These are phyloP conservation scores for Alosa sapidissima DNA, from an alignment of 2,797 vertebrate genomes.

Conservation along the genomic window DNA sequence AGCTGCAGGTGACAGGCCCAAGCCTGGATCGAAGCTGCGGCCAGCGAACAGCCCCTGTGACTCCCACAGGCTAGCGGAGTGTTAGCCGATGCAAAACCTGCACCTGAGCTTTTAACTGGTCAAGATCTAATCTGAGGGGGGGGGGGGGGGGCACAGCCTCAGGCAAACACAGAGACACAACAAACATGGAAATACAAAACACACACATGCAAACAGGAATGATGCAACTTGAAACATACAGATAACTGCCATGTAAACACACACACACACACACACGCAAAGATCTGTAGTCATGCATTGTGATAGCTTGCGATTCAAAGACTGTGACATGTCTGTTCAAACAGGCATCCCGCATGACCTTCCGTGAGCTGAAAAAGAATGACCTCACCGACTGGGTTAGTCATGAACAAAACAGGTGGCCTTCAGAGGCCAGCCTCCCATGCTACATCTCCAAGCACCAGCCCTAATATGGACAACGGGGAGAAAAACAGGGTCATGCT, in stretches of 20 bases:
- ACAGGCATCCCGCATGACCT: neutral
- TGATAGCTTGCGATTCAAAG: neutral
- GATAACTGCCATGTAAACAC: constrained; percentile 19
- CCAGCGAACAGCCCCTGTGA: neutral
- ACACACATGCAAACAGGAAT: constrained; percentile 53
- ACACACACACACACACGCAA: constrained; percentile 10
- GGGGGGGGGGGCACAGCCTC: neutral
- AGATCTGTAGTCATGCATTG: neutral
- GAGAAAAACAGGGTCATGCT: neutral
- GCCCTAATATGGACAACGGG: neutral
- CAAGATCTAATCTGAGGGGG: neutral
- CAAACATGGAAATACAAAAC: constrained; percentile 31
- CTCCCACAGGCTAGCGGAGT: neutral
- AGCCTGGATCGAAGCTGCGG: no score
- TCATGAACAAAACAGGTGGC: constrained; percentile 20
- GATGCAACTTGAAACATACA: neutral
- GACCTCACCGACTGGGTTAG: constrained; percentile 9
- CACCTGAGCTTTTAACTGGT: neutral
- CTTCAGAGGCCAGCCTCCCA: neutral
- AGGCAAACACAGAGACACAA: neutral
- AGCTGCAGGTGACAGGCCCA: neutral
- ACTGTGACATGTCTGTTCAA: neutral
- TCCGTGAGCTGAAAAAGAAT: neutral
- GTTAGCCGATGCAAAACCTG: neutral
- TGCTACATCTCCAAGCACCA: neutral